phyloP scores from a whole-genome alignment of 2,888 invertebrate species.

The Caenorhabditis afra region DNA sequence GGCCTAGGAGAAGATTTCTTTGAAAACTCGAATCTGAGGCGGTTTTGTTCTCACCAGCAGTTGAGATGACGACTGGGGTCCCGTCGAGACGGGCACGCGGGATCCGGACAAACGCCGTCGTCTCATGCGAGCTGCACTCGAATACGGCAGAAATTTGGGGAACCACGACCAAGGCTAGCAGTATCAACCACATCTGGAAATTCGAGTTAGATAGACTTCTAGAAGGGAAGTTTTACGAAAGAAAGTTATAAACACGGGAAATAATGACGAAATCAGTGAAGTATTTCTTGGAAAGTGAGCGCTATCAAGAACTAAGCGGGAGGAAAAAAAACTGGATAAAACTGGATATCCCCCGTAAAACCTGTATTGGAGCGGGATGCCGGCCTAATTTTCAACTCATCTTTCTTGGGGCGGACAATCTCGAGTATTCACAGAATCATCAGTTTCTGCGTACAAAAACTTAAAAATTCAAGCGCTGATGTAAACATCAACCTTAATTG shows the following conservation, averaged over 20 bases:
- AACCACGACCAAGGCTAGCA: constrained; percentile 14
- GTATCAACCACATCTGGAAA: constrained; percentile 17
- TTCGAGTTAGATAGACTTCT: not conserved
- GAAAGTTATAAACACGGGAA: no score
- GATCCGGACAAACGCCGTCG: constrained; percentile 79
- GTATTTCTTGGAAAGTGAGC: constrained; percentile 8
- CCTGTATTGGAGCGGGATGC: no score
- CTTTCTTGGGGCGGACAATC: no score
- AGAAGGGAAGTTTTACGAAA: not conserved
- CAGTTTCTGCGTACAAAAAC: no score
- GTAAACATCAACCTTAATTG: no score
- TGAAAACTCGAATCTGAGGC: no score
- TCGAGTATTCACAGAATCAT: not conserved
- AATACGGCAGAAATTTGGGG: constrained; percentile 43
- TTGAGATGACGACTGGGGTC: constrained; percentile 80
- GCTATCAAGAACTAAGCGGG: no score
- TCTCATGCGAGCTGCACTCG: constrained; percentile 73
- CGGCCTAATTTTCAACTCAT: no score
- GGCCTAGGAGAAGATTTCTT: constrained; percentile 60
- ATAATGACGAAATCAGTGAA: constrained; percentile 1
- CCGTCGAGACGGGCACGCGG: constrained; percentile 80
- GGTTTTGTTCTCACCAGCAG: constrained; percentile 77
- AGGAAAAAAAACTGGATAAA: constrained; percentile 16
- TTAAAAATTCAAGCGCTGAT: no score
- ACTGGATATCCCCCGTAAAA: not conserved